Percentiles rank a stretch among this genome's conserved stretches.
phyloP scores from a whole-genome alignment of 2,113 vertebrate genomes.

The Oreochromis spilurus region DNA sequence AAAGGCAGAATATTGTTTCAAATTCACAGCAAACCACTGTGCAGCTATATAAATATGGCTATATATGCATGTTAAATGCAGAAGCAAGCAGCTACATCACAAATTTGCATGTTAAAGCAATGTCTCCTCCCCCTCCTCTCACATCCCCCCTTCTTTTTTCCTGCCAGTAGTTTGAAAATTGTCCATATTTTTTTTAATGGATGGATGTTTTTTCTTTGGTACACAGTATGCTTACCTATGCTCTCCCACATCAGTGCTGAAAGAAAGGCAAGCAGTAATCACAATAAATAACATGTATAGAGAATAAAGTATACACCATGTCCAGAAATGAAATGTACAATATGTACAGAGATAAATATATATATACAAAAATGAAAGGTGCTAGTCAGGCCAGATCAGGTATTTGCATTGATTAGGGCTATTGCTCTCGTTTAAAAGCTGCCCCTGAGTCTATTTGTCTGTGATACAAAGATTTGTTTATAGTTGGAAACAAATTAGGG shows the following conservation, averaged over 20 bases:
- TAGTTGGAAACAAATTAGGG: constrained; percentile 1
- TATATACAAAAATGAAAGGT: background rate
- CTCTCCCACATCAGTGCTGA: background rate
- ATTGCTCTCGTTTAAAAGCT: background rate
- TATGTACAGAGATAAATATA: background rate
- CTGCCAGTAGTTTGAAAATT: background rate
- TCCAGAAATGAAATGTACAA: background rate
- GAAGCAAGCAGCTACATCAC: background rate
- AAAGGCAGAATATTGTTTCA: background rate
- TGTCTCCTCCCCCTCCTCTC: background rate
- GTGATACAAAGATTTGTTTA: background rate
- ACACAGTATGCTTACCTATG: background rate
- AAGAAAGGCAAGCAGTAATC: background rate
- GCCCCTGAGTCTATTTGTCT: background rate
- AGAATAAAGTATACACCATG: background rate
- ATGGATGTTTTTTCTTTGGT: background rate
- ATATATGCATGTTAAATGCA: background rate
- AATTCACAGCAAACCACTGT: background rate
- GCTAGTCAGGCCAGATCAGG: background rate
- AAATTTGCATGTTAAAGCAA: background rate
- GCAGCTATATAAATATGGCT: background rate
- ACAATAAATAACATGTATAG: background rate
- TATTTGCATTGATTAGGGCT: background rate
- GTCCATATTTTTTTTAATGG: constrained; percentile 1
- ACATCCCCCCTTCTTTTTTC: background rate